phyloP scores from a whole-genome alignment of 30 jellyfish, hydroid and myxozoan genomes.

The Nemopilema nomurai region DNA sequence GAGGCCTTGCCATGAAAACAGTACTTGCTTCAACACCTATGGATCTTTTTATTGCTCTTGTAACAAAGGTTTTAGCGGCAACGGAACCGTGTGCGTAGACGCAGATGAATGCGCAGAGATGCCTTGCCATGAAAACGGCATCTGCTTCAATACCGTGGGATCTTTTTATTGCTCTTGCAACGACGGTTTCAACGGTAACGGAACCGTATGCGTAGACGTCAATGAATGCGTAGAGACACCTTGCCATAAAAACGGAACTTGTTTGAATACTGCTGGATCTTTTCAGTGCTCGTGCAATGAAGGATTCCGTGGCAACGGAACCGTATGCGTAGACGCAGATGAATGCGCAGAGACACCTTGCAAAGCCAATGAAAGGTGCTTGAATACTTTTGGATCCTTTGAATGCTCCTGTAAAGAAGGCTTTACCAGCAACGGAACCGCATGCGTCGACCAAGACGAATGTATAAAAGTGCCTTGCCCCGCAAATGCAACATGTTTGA shows the following conservation, averaged over 20 bases:
- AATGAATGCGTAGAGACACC: constrained; percentile 65
- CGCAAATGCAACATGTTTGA: too few species aligned
- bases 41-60: constrained; percentile 84
- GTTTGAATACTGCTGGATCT: constrained; percentile 23
- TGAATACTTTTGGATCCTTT: too few species aligned
- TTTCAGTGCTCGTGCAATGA: constrained; percentile 24
- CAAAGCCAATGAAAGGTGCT: too few species aligned
- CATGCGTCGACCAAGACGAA: too few species aligned
- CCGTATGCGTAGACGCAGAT: too few species aligned
- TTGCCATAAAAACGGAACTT: constrained; percentile 72
- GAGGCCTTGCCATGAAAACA: constrained; percentile 74
- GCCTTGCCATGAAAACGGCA: constrained; percentile 41
- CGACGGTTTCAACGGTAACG: constrained; percentile 57
- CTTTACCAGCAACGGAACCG: too few species aligned
- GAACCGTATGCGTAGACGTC: constrained; percentile 5
- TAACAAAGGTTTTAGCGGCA: constrained; percentile 50
- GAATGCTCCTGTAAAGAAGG: too few species aligned
- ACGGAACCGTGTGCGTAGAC: constrained; percentile 60
- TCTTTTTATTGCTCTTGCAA: constrained; percentile 55
- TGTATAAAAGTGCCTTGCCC: too few species aligned
- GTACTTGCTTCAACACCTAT: constrained; percentile 68
- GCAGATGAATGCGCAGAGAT: constrained; percentile 42
- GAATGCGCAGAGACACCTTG: too few species aligned
- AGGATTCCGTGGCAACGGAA: constrained; percentile 50
- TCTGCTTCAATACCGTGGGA: constrained; percentile 55